phyloP scores from a whole-genome alignment of 2,113 vertebrate genomes.

The Lontra canadensis region DNA sequence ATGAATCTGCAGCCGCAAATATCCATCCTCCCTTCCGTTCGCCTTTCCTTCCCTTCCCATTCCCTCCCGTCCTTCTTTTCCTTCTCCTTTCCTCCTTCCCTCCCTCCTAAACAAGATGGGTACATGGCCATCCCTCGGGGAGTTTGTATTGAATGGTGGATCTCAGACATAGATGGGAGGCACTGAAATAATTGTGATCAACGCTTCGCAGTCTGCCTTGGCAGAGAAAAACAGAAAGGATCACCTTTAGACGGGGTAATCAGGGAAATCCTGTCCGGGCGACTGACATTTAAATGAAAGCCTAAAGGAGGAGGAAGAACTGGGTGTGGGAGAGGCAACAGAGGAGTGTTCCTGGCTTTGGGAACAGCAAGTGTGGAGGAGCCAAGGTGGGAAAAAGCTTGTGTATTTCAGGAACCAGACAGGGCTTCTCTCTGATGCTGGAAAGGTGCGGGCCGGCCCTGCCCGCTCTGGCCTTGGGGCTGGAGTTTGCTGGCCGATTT shows the following conservation, averaged over 20 bases:
- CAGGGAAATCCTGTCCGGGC: not conserved
- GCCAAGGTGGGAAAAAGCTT: not conserved
- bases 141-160: not conserved
- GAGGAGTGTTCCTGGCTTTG: not conserved
- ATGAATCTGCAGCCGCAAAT: not conserved
- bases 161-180: not conserved
- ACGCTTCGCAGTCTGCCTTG: not conserved
- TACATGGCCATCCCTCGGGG: not conserved
- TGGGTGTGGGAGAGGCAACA: rapidly evolving
- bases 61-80: too few species aligned
- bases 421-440: not conserved
- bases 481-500: not conserved
- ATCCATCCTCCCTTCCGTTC: not conserved
- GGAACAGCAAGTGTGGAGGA: not conserved
- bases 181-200: not conserved
- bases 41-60: not conserved
- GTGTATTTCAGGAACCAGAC: not conserved
- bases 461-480: not conserved
- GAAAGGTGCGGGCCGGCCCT: not conserved
- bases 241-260: not conserved
- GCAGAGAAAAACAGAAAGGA: not conserved
- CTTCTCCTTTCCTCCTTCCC: not conserved
- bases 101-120: not conserved
- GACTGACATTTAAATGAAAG: not conserved
- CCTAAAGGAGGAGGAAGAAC: not conserved